Base-by-base conservation (phyloP, 2,888 invertebrate species). In the Masnerella sp. region DNA sequence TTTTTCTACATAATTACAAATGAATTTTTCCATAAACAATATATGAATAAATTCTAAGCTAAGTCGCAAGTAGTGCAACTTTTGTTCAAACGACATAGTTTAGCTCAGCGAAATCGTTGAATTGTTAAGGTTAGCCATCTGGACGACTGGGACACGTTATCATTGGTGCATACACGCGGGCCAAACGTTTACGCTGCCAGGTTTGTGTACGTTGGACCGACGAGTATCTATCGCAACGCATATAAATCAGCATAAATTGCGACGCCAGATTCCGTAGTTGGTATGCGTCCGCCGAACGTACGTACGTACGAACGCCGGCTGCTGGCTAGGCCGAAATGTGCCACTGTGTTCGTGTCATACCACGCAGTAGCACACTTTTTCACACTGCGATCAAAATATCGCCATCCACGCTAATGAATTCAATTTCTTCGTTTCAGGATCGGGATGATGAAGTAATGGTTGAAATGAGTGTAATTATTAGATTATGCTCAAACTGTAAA, bases 171-270 rank as follows among this genome's bases (percentile, higher is more conserved):
- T 47, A 67, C 38, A 54, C 36, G 56, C 17, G 28, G 43, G 8
- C 15, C 28, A 38, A 51, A 34, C 42, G 18, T 49, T 25, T 14
- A 32, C 2, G 15, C 43, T 34, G 45, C 49, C 40, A 51, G 18
- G 28, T 38, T 34, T 42, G 65, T 52, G 40, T 59, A 68, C 58
- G 56, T 67, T 42, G 30, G 12, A 68, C 54, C 51, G 68, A 30
- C 59, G 67, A 64, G 68, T 61, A 67, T 76, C 80, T 61, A 70
- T 78, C 81, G 79, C 77, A 77, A 70, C 69, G 85, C 85, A 83
- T 85, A 84, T 85, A 84, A 85, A 85, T 85, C 85, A 85, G 85
- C 83, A 85, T 84, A 84, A 85, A 85, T 84, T 84, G 84, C 82
- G 78, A 82, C 76, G 77, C 79, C 65, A 81, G 78, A 84, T 84